Evolutionary conservation across 1,140 invertebrate genomes (phyloP).

Genomic region (Tenebrio molitor): DNA sequence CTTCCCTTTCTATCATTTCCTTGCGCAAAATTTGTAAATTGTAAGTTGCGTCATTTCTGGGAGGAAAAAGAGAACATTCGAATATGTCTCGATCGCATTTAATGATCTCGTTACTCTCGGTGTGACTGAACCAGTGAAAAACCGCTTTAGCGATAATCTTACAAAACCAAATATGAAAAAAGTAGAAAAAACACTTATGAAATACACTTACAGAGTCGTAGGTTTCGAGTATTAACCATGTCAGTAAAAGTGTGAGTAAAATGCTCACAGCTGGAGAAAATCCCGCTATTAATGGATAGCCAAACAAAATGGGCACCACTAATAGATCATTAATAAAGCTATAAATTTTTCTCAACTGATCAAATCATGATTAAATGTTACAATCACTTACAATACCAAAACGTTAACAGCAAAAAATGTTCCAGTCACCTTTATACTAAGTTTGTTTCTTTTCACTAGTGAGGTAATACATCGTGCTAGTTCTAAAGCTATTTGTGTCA

Average conservation of each 20-base stretch:
- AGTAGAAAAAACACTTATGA: neutral
- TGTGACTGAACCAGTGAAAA: slow-evolving; percentile 49
- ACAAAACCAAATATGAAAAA: slow-evolving; percentile 1
- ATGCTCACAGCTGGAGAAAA: neutral
- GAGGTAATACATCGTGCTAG: neutral
- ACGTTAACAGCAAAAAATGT: slow-evolving; percentile 10
- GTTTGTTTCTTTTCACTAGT: slow-evolving; percentile 8
- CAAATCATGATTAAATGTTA: neutral
- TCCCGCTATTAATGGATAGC: slow-evolving; percentile 11
- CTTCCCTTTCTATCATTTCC: slow-evolving; percentile 51
- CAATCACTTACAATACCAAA: slow-evolving; percentile 43
- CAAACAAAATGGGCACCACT: slow-evolving; percentile 31
- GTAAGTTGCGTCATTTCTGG: slow-evolving; percentile 48
- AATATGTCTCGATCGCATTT: slow-evolving; percentile 36
- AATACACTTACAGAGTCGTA: slow-evolving; percentile 47
- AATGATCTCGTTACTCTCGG: slow-evolving; percentile 11
- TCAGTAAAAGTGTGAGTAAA: slow-evolving; percentile 32
- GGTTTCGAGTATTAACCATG: slow-evolving; percentile 47
- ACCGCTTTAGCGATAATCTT: slow-evolving; percentile 48
- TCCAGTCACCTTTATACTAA: neutral
- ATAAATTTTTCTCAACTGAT: slow-evolving; percentile 15
- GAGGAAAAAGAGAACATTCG: slow-evolving; percentile 50
- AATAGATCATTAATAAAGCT: slow-evolving; percentile 41
- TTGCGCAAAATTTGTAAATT: slow-evolving; percentile 37
- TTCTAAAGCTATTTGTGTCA: slow-evolving; percentile 31